Evolutionary conservation across 1,140 invertebrate species (phyloP), one percentile per base, ranked within the genome.

Genomic region (Wiebesia pumilae): DNA sequence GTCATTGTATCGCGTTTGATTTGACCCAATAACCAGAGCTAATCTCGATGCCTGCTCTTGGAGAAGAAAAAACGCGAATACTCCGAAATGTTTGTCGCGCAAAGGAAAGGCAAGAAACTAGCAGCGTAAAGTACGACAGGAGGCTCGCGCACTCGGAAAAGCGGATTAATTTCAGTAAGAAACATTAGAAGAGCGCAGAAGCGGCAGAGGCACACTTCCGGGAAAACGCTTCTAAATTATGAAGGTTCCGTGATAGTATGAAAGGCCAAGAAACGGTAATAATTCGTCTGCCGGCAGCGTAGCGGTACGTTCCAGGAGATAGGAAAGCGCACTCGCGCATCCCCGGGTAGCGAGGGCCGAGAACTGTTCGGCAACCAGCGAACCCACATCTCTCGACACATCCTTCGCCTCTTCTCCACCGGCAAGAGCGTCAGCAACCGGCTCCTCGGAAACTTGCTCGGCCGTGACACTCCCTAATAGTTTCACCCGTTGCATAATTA

Each of bases 401-500:
- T 14, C n/a, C n/a, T n/a, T n/a, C 38, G 0, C 19, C 19, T 30
- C 21, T 3, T 75, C 35, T 19, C 40, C 30, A 21, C 38, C 40
- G 7, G 1, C 77, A 6, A 12, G n/a, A 78, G n/a, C 87, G 21
- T 1, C 71, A 58, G n/a, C 62, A 62, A 43, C 35, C 84, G n/a
- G 51, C 58, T 69, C 47, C 54, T 84, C 84, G 85, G 87, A 91
- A 91, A 84, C 73, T 84, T 35, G 51, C 87, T 90, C 87, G 75
- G 69, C 81, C 85, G 75, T 88, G 89, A 90, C 87, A 89, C 88
- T 85, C 77, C 87, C 88, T 90, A 90, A 91, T 89, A 89, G 89
- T 90, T 91, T 90, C 89, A 77, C 78, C 87, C 87, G 81, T 30
- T 89, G 88, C 88, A 89, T 91, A 91, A 91, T 91, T 91, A 90